phyloP scores from a whole-genome alignment of 1,140 invertebrate genomes.

The Magallana angulata region DNA sequence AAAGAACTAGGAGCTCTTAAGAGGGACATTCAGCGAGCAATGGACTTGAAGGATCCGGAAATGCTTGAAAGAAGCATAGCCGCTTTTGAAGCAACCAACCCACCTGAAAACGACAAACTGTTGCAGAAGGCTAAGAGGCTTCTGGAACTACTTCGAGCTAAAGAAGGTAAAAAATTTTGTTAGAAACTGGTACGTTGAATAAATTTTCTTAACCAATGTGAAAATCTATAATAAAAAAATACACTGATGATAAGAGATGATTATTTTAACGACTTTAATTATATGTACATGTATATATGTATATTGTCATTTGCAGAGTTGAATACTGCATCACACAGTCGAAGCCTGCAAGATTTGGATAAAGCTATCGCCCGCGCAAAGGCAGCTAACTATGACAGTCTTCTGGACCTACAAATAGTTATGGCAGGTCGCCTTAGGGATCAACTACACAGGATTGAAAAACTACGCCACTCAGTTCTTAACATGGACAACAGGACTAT shows the following conservation, averaged over 20 bases:
- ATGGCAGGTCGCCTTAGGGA: conserved; percentile 70
- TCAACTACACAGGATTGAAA: conserved; percentile 73
- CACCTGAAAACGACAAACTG: conserved; percentile 61
- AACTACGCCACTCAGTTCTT: conserved; percentile 72
- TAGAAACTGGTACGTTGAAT: neutral
- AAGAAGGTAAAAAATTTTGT: conserved; percentile 64
- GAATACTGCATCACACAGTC: conserved; percentile 67
- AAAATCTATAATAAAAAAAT: neutral
- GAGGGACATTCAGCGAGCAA: conserved; percentile 68
- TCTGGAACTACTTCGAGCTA: conserved; percentile 69
- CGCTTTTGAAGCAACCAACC: conserved; percentile 62
- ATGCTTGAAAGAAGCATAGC: conserved; percentile 69
- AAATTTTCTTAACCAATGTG: neutral
- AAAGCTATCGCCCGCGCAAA: conserved; percentile 69
- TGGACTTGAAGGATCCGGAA: conserved; percentile 71
- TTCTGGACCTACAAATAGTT: conserved; percentile 72
- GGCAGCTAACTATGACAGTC: conserved; percentile 68
- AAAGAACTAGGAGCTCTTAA: conserved; percentile 57
- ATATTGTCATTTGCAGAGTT: conserved; percentile 62
- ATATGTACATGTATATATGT: neutral
- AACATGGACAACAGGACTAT: conserved; percentile 73
- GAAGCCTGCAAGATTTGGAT: conserved; percentile 66
- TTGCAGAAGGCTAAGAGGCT: conserved; percentile 67
- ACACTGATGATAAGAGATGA: neutral
- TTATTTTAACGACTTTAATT: neutral